Evolutionary conservation across 2,888 invertebrate species (phyloP).

Genomic region (Oscheius myriophilus): DNA sequence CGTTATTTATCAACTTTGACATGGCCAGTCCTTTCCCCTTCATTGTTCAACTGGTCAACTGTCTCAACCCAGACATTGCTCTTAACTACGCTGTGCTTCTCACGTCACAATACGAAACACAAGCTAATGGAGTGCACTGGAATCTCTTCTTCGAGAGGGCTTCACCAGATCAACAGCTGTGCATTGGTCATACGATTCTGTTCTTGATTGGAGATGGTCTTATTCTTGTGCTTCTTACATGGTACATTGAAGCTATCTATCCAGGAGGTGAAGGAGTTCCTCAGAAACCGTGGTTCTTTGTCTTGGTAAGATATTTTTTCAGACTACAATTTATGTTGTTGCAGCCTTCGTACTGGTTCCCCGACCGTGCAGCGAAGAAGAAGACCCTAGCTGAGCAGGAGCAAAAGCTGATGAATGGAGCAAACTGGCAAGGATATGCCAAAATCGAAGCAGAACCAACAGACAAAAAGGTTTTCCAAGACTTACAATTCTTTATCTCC

Average conservation of each 20-base stretch:
- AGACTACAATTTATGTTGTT: neutral
- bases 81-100: slow-evolving; percentile 54
- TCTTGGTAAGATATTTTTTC: slow-evolving; percentile 71
- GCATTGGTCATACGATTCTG: slow-evolving; percentile 53
- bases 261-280: slow-evolving; percentile 84
- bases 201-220: slow-evolving; percentile 59
- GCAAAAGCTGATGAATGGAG: slow-evolving; percentile 9
- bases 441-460: slow-evolving; percentile 39
- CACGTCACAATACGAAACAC: slow-evolving; percentile 62
- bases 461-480: slow-evolving; percentile 13
- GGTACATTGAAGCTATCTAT: slow-evolving; percentile 86
- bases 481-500: neutral
- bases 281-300: slow-evolving; percentile 81
- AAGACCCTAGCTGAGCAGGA: slow-evolving; percentile 11
- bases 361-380: slow-evolving; percentile 34
- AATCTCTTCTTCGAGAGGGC: slow-evolving; percentile 39
- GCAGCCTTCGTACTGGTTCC: slow-evolving; percentile 65
- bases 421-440: slow-evolving; percentile 33
- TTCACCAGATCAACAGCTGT: slow-evolving; percentile 57
- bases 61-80: slow-evolving; percentile 63
- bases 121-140: slow-evolving; percentile 61
- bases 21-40: slow-evolving; percentile 44
- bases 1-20: slow-evolving; percentile 56
- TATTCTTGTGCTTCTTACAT: slow-evolving; percentile 81
- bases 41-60: slow-evolving; percentile 50